Conservation (phyloP, 2,113 vertebrate genomes). For the Calonectris borealis region DNA sequence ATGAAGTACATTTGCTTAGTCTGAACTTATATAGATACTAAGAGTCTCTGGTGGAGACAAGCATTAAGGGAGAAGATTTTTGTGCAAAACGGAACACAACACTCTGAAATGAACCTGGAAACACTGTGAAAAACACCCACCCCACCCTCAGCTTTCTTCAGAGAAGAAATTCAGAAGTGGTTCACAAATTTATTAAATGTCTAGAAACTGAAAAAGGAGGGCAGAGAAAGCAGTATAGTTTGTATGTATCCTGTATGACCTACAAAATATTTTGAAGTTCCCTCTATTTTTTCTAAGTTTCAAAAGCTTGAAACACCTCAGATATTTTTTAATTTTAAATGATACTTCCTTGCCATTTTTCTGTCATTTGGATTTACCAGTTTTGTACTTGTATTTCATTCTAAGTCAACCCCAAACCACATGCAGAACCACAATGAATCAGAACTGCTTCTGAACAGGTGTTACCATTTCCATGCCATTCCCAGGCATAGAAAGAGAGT, state of each 20-base stretch:
- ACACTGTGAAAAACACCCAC: background rate
- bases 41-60: background rate
- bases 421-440: background rate
- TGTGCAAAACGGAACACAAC: background rate
- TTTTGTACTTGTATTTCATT: background rate
- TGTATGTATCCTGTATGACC: background rate
- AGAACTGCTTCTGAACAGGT: background rate
- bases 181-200: background rate
- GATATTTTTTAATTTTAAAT: background rate
- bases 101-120: background rate
- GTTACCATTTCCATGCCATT: background rate
- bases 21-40: background rate
- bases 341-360: rapidly evolving
- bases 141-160: background rate
- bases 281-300: background rate
- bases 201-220: background rate
- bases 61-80: background rate
- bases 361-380: background rate
- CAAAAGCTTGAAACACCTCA: background rate
- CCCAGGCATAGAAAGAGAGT: background rate
- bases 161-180: background rate
- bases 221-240: background rate
- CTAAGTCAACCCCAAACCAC: background rate
- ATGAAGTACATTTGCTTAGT: background rate
- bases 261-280: background rate